phyloP scores from a whole-genome alignment of 2,888 invertebrate genomes.

The Rhagophthalmus giganteus region DNA sequence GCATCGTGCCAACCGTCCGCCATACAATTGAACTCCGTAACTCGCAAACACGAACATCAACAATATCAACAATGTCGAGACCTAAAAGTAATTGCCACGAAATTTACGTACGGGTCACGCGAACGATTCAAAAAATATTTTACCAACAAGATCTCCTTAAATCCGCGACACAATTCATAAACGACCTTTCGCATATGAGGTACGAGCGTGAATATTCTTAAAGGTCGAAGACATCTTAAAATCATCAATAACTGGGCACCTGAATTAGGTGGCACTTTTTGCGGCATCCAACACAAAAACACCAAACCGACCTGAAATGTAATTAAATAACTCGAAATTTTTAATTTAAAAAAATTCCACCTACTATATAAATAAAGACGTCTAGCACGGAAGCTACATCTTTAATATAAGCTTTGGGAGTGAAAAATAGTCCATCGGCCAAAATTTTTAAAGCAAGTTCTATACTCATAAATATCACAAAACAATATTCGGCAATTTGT shows the following conservation, averaged over 20 bases:
- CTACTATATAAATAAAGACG: slow-evolving; percentile 95
- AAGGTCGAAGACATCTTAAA: slow-evolving; percentile 90
- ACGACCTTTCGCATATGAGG: slow-evolving; percentile 99
- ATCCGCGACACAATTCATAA: slow-evolving; percentile 95
- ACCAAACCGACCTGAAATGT: slow-evolving; percentile 89
- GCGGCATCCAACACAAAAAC: slow-evolving; percentile 96
- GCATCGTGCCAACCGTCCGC: slow-evolving; percentile 93
- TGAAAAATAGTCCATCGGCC: slow-evolving; percentile 97
- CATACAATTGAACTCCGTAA: slow-evolving; percentile 97
- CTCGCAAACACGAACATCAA: slow-evolving; percentile 99
- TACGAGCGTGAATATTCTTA: slow-evolving; percentile 95
- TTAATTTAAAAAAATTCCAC: too few species aligned
- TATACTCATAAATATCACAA: slow-evolving; percentile 97
- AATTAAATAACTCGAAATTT: too few species aligned
- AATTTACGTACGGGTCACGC: too few species aligned
- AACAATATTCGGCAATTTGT: slow-evolving; percentile 95
- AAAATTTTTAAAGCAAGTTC: slow-evolving; percentile 94
- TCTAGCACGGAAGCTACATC: slow-evolving; percentile 97
- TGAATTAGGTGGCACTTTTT: slow-evolving; percentile 88
- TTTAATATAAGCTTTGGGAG: slow-evolving; percentile 97
- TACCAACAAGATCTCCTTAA: slow-evolving; percentile 97
- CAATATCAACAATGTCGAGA: slow-evolving; percentile 93
- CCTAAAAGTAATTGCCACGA: slow-evolving; percentile 61
- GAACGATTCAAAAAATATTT: too few species aligned
- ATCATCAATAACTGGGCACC: slow-evolving; percentile 95